These are phyloP conservation scores for Cynocephalus volans DNA, from an alignment of 2,113 vertebrate species.

Conservation along the genomic window DNA sequence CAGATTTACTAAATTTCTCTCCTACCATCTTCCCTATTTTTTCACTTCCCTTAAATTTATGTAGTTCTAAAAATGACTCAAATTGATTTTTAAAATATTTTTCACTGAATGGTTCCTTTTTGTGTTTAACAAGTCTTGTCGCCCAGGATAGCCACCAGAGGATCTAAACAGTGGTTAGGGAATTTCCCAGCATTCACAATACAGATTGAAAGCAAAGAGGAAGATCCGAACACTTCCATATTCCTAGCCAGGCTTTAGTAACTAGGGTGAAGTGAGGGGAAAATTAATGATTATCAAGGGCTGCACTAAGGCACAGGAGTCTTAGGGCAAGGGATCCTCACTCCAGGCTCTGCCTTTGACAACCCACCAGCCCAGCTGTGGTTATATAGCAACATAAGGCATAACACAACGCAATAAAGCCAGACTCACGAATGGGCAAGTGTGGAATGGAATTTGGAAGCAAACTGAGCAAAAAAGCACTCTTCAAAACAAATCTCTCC, in stretches of 20 bases:
- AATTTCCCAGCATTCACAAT: not conserved
- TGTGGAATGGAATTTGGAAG: not conserved
- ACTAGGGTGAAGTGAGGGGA: not conserved
- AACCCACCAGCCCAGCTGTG: not conserved
- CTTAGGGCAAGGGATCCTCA: not conserved
- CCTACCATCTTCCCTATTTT: conserved; percentile 12
- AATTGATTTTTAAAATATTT: conserved; percentile 44
- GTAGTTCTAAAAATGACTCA: conserved; percentile 67
- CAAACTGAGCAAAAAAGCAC: not conserved
- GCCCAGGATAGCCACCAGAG: not conserved
- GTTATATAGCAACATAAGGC: not conserved
- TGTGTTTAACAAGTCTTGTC: not conserved
- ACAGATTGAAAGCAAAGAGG: not conserved
- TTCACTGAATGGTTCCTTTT: conserved; percentile 38
- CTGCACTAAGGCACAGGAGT: not conserved
- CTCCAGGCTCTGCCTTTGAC: not conserved
- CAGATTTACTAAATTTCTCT: conserved; percentile 26
- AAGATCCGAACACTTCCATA: not conserved
- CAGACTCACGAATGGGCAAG: not conserved
- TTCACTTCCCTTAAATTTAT: conserved; percentile 1
- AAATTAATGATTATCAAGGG: conserved; percentile 25
- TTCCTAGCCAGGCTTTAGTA: not conserved
- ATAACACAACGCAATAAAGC: not conserved
- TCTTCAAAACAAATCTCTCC: not conserved
- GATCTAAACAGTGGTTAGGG: not conserved